Evolutionary conservation across 2,888 invertebrate genomes (phyloP).

Genomic region (Hoplodrina ambigua): DNA sequence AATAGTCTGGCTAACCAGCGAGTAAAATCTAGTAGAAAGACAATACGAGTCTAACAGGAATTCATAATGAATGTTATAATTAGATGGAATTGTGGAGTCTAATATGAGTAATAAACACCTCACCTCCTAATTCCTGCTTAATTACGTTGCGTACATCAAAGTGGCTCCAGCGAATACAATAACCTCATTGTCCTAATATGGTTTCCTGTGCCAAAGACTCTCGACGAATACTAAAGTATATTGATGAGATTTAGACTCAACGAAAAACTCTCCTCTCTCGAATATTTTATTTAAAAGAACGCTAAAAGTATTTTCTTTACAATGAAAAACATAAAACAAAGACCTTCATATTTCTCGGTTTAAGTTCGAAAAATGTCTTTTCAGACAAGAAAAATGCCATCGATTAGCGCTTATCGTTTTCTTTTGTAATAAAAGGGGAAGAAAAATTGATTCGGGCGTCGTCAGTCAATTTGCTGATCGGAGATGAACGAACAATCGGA

Average conservation of each 20-base stretch:
- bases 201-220: slow-evolving; percentile 35
- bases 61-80: slow-evolving; percentile 20
- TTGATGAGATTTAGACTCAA: slow-evolving; percentile 42
- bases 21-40: slow-evolving; percentile 10
- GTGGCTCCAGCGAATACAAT: slow-evolving; percentile 36
- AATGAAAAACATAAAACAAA: slow-evolving; percentile 54
- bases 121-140: slow-evolving; percentile 24
- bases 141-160: slow-evolving; percentile 43
- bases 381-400: slow-evolving; percentile 61
- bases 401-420: slow-evolving; percentile 67
- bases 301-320: slow-evolving; percentile 46
- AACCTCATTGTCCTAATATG: slow-evolving; percentile 48
- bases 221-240: slow-evolving; percentile 30
- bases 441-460: slow-evolving; percentile 71
- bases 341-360: slow-evolving; percentile 54
- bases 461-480: slow-evolving; percentile 74
- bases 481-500: slow-evolving; percentile 70
- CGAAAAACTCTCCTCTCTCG: slow-evolving; percentile 12
- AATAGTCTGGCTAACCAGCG: not conserved
- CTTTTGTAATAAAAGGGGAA: slow-evolving; percentile 66
- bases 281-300: slow-evolving; percentile 38
- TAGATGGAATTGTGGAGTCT: not conserved
- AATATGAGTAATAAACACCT: slow-evolving; percentile 15
- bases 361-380: slow-evolving; percentile 56
- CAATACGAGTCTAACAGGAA: not conserved